These are phyloP conservation scores for Peromyscus polionotus DNA, from an alignment of 2,113 vertebrate genomes.

Conservation along the genomic window DNA sequence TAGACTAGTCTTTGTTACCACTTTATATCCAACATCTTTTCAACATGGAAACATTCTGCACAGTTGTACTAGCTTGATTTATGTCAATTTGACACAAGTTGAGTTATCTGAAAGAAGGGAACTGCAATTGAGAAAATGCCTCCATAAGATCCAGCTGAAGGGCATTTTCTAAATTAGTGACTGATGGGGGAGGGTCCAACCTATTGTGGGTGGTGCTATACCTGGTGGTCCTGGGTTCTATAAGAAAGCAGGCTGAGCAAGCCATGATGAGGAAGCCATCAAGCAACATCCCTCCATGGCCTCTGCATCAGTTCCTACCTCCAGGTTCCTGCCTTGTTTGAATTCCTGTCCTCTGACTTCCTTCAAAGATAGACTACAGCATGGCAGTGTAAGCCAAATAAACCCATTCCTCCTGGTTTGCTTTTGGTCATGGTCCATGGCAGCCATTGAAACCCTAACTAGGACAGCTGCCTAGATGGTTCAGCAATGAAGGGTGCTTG, in stretches of 20 bases:
- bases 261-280: not conserved
- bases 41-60: no score
- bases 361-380: not conserved
- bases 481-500: no score
- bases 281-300: not conserved
- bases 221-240: not conserved
- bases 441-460: not conserved
- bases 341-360: not conserved
- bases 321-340: not conserved
- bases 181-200: not conserved
- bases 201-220: not conserved
- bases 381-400: not conserved
- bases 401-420: not conserved
- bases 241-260: not conserved
- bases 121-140: not conserved
- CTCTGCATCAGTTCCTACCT: not conserved
- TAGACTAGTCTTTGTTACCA: not conserved
- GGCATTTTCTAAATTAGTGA: not conserved
- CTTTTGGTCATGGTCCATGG: not conserved
- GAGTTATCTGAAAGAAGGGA: not conserved
- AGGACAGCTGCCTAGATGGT: not conserved
- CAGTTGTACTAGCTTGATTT: not conserved
- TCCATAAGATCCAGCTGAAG: not conserved
- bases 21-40: not conserved
- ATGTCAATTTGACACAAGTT: not conserved